Base-by-base conservation (phyloP, 2,888 invertebrate genomes). In the Ophion obscuratus region DNA sequence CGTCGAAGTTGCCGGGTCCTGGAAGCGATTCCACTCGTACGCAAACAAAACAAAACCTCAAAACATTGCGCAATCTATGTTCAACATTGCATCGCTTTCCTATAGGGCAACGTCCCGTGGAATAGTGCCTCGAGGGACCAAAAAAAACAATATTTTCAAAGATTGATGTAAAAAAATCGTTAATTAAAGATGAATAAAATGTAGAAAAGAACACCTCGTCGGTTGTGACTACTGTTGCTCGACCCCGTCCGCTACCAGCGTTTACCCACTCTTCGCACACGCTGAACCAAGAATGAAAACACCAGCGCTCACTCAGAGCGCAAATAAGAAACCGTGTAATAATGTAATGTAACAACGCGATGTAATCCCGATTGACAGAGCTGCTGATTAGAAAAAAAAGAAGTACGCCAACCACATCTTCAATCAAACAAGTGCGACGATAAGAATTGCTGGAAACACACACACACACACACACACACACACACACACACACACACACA, bases 261-360 rank as follows among this genome's bases (percentile, higher is more conserved):
- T 61, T 31, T 71, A 7, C 67, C 59, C 27, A n/a, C 14, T 36
- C 76, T 64, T n/a, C 70, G 17, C 31, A 2, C 27, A 17, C 44
- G 47, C 57, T 7, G 24, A 47, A 17, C 24, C 27, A 62, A 62
- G 44, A 61, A 24, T 1, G 27, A 61, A 44, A 36, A 75, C 64
- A 66, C 36, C 27, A 70, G 70, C 74, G 62, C 66, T 44, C 70
- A 75, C 47, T 53, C 75, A 62, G 61, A 77, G 53, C 68, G 70
- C 70, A 67, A 75, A 85, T 73, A 71, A 80, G 83, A 85, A 83
- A 85, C 36, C 76, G 76, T 83, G 80, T 85, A 83, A 85, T 85
- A 85, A 85, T 85, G 85, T 85, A 83, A 85, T 83, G 85, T 83
- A 80, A 77, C 85, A 85, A 85, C 85, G 85, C 85, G 85, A 83